Evolutionary conservation across 30 jellyfish, hydroid and myxozoan species (phyloP).

Genomic region (Thelohanellus kitauei): DNA sequence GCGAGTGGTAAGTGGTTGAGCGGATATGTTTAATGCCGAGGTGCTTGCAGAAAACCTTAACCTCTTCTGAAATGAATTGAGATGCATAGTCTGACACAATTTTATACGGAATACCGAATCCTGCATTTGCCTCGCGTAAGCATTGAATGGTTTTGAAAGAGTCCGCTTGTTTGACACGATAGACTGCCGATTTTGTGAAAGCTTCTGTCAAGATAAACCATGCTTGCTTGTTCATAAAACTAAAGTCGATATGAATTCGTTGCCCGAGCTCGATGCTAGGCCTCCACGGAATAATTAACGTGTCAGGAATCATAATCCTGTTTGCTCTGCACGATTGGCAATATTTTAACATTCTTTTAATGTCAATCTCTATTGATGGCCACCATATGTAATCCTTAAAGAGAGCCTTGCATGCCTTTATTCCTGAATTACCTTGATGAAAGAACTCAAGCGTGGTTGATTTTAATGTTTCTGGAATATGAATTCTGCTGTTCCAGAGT

Average conservation of each 20-base stretch:
- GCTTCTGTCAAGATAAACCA: conserved; percentile 3
- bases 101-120: too few relatives aligned
- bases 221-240: conserved; percentile 5
- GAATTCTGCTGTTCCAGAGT: too few relatives aligned
- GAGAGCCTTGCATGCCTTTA: too few relatives aligned
- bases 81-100: too few relatives aligned
- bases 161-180: conserved; percentile 1
- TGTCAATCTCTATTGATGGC: conserved; percentile 2
- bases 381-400: conserved; percentile 1
- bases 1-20: too few relatives aligned
- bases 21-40: too few relatives aligned
- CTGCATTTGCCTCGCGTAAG: too few relatives aligned
- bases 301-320: conserved; percentile 1
- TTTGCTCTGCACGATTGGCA: conserved; percentile 4
- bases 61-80: too few relatives aligned
- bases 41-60: too few relatives aligned
- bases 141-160: conserved; percentile 2
- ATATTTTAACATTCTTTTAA: not conserved
- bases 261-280: conserved; percentile 3
- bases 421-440: too few relatives aligned
- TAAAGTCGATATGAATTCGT: conserved; percentile 9
- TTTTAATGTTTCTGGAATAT: too few relatives aligned
- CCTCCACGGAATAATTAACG: conserved; percentile 2
- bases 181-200: conserved; percentile 11
- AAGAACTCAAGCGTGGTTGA: too few relatives aligned